These are phyloP conservation scores for Cheilosia vernalis DNA, from an alignment of 2,888 invertebrate species.

Conservation along the genomic window DNA sequence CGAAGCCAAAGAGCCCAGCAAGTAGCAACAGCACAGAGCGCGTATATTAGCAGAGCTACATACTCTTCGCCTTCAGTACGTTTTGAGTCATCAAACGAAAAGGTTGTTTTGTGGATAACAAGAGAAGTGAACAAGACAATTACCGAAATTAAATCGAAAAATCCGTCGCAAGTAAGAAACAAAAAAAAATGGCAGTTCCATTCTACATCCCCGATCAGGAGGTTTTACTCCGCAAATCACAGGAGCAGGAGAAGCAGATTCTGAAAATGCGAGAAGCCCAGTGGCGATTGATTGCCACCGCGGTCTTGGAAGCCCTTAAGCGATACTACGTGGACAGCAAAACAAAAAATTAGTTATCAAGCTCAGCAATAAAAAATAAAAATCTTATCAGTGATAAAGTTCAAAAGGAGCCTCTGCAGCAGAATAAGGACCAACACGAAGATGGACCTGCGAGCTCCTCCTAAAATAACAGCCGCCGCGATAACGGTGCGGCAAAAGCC, in stretches of 20 bases:
- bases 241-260: conserved; percentile 79
- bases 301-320: conserved; percentile 78
- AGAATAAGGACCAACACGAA: conserved; percentile 26
- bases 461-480: conserved; percentile 3
- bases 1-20: conserved; percentile 67
- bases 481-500: conserved; percentile 17
- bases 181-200: conserved; percentile 80
- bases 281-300: conserved; percentile 78
- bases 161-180: conserved; percentile 11
- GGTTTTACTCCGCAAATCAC: conserved; percentile 79
- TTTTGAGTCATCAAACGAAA: conserved; percentile 69
- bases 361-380: background rate
- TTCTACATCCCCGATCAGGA: conserved; percentile 82
- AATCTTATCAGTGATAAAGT: conserved; percentile 35
- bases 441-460: conserved; percentile 27
- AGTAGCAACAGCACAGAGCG: conserved; percentile 4
- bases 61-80: conserved; percentile 59
- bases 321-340: conserved; percentile 25
- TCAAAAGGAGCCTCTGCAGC: conserved; percentile 30
- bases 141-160: conserved; percentile 46
- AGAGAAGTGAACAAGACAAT: conserved; percentile 12
- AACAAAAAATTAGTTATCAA: conserved; percentile 26
- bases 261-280: conserved; percentile 79
- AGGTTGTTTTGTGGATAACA: conserved; percentile 71
- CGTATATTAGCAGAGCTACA: conserved; percentile 65